Evolutionary conservation across 1,140 invertebrate genomes (phyloP).

Genomic region (Microplitis mediator): DNA sequence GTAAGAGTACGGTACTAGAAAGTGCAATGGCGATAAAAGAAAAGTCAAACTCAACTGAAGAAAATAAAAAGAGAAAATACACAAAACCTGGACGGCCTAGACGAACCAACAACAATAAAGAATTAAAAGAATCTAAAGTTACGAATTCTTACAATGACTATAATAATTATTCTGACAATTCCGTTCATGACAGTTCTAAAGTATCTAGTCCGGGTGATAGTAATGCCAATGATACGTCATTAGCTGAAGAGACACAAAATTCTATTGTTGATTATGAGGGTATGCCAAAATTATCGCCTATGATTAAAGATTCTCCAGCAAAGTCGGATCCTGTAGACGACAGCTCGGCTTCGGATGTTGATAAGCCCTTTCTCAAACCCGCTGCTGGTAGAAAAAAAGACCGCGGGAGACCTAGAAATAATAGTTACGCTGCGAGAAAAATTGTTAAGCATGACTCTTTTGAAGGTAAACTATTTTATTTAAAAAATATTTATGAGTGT

Average conservation of each 20-base stretch:
- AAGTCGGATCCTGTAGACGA: slow-evolving; percentile 46
- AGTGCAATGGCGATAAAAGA: slow-evolving; percentile 62
- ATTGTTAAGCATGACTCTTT: slow-evolving; percentile 47
- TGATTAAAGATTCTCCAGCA: slow-evolving; percentile 49
- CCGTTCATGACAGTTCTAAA: slow-evolving; percentile 39
- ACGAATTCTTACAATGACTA: slow-evolving; percentile 10
- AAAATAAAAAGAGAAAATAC: slow-evolving; percentile 53
- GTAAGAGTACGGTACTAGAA: slow-evolving; percentile 59
- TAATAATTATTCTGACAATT: slow-evolving; percentile 38
- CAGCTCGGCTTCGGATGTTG: slow-evolving; percentile 38
- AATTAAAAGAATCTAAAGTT: slow-evolving; percentile 34
- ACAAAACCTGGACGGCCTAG: slow-evolving; percentile 55
- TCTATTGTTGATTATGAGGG: slow-evolving; percentile 51
- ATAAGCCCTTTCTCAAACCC: slow-evolving; percentile 57
- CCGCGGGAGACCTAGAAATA: slow-evolving; percentile 44
- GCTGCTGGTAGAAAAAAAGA: slow-evolving; percentile 45
- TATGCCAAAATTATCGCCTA: slow-evolving; percentile 60
- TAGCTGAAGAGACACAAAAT: slow-evolving; percentile 40
- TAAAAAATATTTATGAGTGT: too few relatives aligned
- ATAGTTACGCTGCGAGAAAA: slow-evolving; percentile 42
- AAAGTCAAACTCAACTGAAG: slow-evolving; percentile 59
- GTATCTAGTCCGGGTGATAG: slow-evolving; percentile 32
- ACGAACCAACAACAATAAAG: slow-evolving; percentile 39
- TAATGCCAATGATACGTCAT: slow-evolving; percentile 28
- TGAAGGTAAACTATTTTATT: slow-evolving; percentile 43